These are phyloP conservation scores for Corticium candelabrum DNA, from an alignment of 37 sponge, comb jelly and placozoan genomes.

Conservation along the genomic window DNA sequence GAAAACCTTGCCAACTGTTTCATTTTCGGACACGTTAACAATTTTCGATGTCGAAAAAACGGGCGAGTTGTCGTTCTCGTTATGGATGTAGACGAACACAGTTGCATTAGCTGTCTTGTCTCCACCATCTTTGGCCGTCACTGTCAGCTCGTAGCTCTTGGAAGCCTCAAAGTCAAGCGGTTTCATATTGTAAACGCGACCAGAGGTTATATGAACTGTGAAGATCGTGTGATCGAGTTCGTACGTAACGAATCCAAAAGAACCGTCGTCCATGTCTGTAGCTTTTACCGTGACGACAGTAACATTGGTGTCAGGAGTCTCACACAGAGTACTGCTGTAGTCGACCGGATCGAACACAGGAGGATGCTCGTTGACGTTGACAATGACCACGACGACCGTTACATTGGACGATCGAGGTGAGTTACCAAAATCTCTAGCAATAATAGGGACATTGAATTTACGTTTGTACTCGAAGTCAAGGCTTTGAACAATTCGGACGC, in stretches of 20 bases:
- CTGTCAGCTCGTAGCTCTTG: background rate
- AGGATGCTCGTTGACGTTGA: background rate
- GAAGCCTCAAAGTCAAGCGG: background rate
- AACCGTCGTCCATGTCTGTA: background rate
- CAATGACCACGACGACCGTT: background rate
- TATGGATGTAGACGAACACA: background rate
- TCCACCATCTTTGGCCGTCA: background rate
- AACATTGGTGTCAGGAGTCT: background rate
- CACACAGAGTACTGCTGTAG: background rate
- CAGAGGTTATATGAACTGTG: background rate
- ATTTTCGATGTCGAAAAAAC: background rate
- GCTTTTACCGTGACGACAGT: background rate
- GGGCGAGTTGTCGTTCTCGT: background rate
- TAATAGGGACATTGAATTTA: background rate
- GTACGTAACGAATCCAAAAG: background rate
- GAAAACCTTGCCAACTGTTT: background rate
- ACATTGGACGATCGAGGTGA: background rate
- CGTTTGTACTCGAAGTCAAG: background rate
- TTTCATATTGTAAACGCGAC: background rate
- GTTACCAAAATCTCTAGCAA: background rate
- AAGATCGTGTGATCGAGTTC: background rate
- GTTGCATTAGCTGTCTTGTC: background rate
- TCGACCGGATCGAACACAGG: background rate
- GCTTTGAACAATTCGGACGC: background rate
- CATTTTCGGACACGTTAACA: background rate